Percentiles rank a stretch among this genome's conserved stretches.
Evolutionary conservation across 2,797 vertebrate species (phyloP).

Genomic region (Sebastes ruberrimus): DNA sequence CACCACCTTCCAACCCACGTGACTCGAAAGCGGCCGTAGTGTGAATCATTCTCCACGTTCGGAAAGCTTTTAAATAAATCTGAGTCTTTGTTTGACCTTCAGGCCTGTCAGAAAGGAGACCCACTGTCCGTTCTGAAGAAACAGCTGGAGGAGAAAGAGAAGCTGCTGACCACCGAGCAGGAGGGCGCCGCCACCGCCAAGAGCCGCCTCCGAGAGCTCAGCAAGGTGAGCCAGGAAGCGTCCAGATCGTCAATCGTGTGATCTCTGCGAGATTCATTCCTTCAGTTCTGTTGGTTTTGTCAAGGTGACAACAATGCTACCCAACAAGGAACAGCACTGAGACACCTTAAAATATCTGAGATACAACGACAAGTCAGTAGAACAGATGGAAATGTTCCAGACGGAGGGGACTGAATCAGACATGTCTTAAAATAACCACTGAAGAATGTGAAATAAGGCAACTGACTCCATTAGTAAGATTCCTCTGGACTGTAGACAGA

Average conservation of each 20-base stretch:
- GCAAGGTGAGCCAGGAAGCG: constrained; percentile 78
- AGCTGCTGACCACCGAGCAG: constrained; percentile 83
- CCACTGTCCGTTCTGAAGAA: constrained; percentile 84
- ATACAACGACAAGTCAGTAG: not conserved
- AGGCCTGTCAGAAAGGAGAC: constrained; percentile 90
- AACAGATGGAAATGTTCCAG: not conserved
- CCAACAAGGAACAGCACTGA: not conserved
- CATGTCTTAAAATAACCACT: not conserved
- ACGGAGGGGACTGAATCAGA: not conserved
- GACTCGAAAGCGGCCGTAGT: too few relatives aligned
- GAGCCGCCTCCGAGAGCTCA: constrained; percentile 85
- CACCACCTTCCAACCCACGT: too few relatives aligned
- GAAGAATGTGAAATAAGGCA: not conserved
- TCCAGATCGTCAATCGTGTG: not conserved
- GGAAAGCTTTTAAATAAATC: not conserved
- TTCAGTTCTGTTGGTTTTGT: not conserved
- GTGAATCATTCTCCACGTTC: too few relatives aligned
- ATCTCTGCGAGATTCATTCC: not conserved
- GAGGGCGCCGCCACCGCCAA: constrained; percentile 79
- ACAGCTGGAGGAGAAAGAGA: constrained; percentile 91
- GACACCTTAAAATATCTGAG: not conserved
- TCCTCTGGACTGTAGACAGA: not conserved
- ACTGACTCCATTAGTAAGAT: not conserved
- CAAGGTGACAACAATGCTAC: not conserved
- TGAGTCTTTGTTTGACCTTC: not conserved